Evolutionary conservation across 2,888 invertebrate genomes (phyloP), one percentile per base, ranked within the genome.

Genomic region (Rapana venosa): DNA sequence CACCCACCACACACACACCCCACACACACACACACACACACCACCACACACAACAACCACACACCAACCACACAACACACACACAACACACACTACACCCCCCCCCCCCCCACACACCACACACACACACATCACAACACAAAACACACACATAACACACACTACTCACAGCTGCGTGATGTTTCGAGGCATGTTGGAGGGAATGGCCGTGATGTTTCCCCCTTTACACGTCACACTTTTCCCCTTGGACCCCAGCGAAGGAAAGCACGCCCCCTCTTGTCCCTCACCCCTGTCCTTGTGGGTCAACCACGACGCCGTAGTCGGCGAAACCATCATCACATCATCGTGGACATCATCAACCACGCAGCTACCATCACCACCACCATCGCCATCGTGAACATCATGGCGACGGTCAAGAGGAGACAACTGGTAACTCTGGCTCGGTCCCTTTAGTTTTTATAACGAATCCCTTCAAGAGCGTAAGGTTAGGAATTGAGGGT

Each of bases 141-240:
- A n/a, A n/a, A n/a, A n/a, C 47, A 47, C 47, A 47, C 47, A 77
- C 6, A 81, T 81, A 0, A 20, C 4, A 20, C 2, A 11, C 20
- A 15, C 11, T 58, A 89, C 89, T 85, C 77, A 89, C 89, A 89
- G 85, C 83, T 70, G 66, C 1, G 86, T 89, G 74, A 89, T 86
- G 89, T 89, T 89, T 30, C 36, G 56, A 6, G 89, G 89, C 86
- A 89, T 66, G 74, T 86, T 85, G 70, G 26, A 20, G 26, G 85
- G 77, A 13, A 89, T 47, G 36, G 20, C 13, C 47, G 89, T 89
- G 86, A 89, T 86, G 89, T 86, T 85, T 26, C 56, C 74, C 1
- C 89, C 85, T 36, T 66, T 70, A 77, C 89, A 89, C 30, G 84
- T 86, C 86, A 58, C 85, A n/a, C 89, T 86, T 30, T 47, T 85